Evolutionary conservation across 2,888 invertebrate genomes (phyloP).

Genomic region (Drosophila nigricruria): DNA sequence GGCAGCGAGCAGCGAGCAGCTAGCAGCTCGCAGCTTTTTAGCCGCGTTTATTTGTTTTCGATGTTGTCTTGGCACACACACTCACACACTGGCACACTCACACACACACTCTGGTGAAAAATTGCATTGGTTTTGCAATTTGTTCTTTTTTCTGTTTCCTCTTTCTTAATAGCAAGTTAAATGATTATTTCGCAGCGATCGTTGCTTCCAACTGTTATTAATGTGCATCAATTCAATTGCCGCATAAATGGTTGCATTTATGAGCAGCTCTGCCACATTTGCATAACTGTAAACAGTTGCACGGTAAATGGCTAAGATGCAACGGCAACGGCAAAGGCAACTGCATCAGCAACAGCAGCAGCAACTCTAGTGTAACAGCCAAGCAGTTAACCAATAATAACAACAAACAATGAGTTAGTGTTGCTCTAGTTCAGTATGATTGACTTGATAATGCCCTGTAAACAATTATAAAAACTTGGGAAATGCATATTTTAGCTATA

Average conservation of each 20-base stretch:
- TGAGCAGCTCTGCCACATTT: conserved; percentile 29
- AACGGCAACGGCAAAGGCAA: not conserved
- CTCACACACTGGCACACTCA: not conserved
- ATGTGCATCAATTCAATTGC: conserved; percentile 75
- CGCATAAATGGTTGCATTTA: conserved; percentile 48
- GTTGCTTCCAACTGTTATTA: conserved; percentile 34
- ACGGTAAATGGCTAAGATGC: conserved; percentile 10
- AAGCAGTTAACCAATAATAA: conserved; percentile 9
- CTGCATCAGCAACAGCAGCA: not conserved
- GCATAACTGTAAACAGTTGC: conserved; percentile 34
- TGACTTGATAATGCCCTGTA: not conserved
- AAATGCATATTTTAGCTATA: too few species aligned
- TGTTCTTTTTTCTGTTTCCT: conserved; percentile 45
- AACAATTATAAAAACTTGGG: too few species aligned
- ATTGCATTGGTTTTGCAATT: conserved; percentile 65
- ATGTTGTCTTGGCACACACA: conserved; percentile 53
- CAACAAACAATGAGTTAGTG: not conserved
- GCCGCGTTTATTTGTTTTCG: conserved; percentile 69
- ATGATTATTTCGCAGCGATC: conserved; percentile 34
- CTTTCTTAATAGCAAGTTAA: conserved; percentile 32
- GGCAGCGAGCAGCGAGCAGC: conserved; percentile 55
- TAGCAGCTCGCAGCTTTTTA: conserved; percentile 58
- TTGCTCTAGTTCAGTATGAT: not conserved
- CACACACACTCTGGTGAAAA: conserved; percentile 30
- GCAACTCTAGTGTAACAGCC: conserved; percentile 12